Evolutionary conservation across 2,113 vertebrate species (phyloP), one percentile per base, ranked within the genome.

Genomic region (Ochotona princeps): DNA sequence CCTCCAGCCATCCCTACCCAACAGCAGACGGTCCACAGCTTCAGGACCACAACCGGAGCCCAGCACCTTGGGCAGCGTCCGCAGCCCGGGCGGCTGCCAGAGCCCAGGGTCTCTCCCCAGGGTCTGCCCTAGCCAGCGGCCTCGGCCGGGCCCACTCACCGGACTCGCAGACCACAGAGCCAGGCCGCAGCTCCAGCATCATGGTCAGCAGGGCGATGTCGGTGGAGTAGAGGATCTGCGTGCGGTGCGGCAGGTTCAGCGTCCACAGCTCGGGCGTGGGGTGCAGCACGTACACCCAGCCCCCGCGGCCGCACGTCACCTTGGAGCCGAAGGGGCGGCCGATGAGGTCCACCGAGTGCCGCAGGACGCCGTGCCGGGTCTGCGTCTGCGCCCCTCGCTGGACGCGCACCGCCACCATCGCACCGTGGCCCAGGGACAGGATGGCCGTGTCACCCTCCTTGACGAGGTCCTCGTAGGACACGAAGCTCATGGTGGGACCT

Each of bases 261-360:
- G 99, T 99, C 99, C 99, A 99, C 76, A 99, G 98, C 91, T 99
- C 99, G 0, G 99, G 99, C 0, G 99, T 99, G 1, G 99, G 99
- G 95, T 99, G 99, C 35, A 99, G 98, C 60, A 99, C 98, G 7
- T 99, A 98, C n/a, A 99, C 99, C 99, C 99, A 99, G 7, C 99
- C 99, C 9, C 99, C 99, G 87, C 99, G 99, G 97, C 99, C 99
- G 93, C 99, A 99, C 51, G 99, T 99, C 95, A 99, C 99, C 97
- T 99, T 99, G 61, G 99, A 99, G 74, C 99, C 99, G 28, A 98
- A 99, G 3, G 97, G 98, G 87, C 98, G 98, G 11, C 99, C 99
- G 8, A 99, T 99, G 91, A 99, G 99, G 95, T 99, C 99, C 0
- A 98, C 97, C 30, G 99, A 99, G 89, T 99, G 99, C 38, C 99